Evolutionary conservation across 2,888 invertebrate species (phyloP), one percentile per base, ranked within the genome.

Genomic region (Drosophila hawaiiensis): DNA sequence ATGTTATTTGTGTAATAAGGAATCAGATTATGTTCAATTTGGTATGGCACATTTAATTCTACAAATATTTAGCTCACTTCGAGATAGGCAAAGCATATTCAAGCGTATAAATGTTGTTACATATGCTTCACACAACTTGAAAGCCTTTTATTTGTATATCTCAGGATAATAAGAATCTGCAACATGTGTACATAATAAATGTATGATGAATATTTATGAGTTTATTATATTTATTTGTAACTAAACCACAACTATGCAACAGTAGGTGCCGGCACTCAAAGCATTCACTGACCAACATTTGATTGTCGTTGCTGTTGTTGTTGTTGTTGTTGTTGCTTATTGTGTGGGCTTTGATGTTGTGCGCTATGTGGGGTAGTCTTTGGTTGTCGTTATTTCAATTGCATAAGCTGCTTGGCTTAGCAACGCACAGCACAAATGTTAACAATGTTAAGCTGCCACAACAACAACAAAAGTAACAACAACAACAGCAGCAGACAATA

Each of bases 381-480:
- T 61, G 62, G 14, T 14, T 19, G 61, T 49, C 31, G 39, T 31
- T 55, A 53, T 31, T 53, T 77, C 37, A 70, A 61, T 68, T 80
- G 72, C 83, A 70, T 72, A 85, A 85, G 66, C 75, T 49, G 68
- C 35, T 54, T 19, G 70, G 47, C 83, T 80, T 68, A 71, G 35
- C 59, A 43, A 54, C 67, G 31, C 54, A 59, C 61, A 65, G 22
- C 31, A 61, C 35, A 31, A 64, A 19, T 43, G 47, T 47, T 35
- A 35, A 49, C 72, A 59, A 41, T 59, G 59, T 54, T 41, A 49
- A 59, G 53, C 53, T 62, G n/a, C 19, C 19, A 41, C 12, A 67
- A 39, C 25, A 60, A 25, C 59, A 61, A 37, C 35, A 47, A 35
- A 49, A 62, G 35, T 28, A 28, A 29, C 29, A 28, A 28, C 22